Evolutionary conservation across 2,113 vertebrate genomes (phyloP), one percentile per base, ranked within the genome.

Genomic region (Triplophysa dalaica): DNA sequence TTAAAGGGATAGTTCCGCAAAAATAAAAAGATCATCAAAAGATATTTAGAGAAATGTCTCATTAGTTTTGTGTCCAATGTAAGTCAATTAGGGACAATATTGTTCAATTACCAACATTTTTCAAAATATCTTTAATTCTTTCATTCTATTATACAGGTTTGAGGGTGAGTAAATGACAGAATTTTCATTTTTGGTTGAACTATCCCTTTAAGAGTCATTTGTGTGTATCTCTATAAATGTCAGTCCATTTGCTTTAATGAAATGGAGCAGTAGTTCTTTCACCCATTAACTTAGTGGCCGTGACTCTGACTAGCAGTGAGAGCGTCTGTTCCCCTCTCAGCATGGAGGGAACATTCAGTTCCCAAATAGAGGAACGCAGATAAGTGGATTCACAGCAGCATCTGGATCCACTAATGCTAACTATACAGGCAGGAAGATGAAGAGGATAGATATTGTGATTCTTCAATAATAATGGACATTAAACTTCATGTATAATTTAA

Each of bases 341-440:
- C 45, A n/a, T 79, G 81, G 17, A 68, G 50, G 48, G 70, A 74
- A 74, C 79, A 66, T 74, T 75, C 61, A 45, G 79, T 80, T 75
- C 70, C 70, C 43, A 43, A 70, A 61, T 60, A 54, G 48, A 68
- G 58, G 65, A 69, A 16, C n/a, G 62, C 56, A 54, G 17, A 66
- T 26, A 70, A 63, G 50, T 82, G 76, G 48, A 62, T 48, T 67
- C 43, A 54, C 52, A 62, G 65, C 45, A 65, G 76, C 66, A 72
- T 62, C 74, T 81, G 65, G 60, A 75, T 61, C 38, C 48, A 58
- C 70, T 64, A 50, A 68, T 63, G 43, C 17, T 45, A 16, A 29
- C 26, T 58, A 22, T 50, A 41, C 52, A 38, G 61, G 22, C 19
- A 56, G 56, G 54, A 24, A n/a, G 50, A 41, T 66, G 43, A 70